Percentiles rank a stretch among this genome's conserved stretches.
Conservation (phyloP, 2,113 vertebrate genomes). For the Paratilapia polleni region DNA sequence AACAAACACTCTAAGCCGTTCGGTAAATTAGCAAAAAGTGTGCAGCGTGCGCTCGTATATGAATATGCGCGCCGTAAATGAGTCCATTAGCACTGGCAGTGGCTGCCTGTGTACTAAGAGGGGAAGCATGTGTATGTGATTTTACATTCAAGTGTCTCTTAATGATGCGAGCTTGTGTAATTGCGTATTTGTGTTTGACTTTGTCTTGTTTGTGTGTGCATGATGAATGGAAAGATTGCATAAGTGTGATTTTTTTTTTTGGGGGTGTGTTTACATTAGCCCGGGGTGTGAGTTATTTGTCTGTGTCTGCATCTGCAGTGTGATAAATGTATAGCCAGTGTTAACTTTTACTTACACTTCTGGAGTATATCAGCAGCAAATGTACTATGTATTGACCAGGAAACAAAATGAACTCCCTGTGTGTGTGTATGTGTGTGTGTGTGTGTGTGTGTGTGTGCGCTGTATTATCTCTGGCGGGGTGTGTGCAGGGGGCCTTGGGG, state of each 20-base stretch:
- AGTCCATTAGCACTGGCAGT: constrained; percentile 66
- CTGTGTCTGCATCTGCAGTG: constrained; percentile 45
- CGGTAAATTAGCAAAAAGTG: constrained; percentile 62
- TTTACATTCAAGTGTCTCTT: constrained; percentile 62
- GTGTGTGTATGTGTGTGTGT: constrained; percentile 18
- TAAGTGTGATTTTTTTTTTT: constrained; percentile 8
- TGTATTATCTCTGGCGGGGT: constrained; percentile 72
- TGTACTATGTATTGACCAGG: constrained; percentile 21
- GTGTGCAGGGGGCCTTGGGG: constrained; percentile 72
- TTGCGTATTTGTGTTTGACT: background rate
- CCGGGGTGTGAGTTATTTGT: constrained; percentile 50
- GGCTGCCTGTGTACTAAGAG: constrained; percentile 8
- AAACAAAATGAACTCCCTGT: constrained; percentile 23
- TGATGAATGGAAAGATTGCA: constrained; percentile 31
- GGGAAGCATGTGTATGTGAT: constrained; percentile 45
- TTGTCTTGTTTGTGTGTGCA: background rate
- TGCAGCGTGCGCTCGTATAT: constrained; percentile 49
- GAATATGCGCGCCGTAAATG: constrained; percentile 67
- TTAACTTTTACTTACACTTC: constrained; percentile 31
- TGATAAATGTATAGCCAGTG: constrained; percentile 44
- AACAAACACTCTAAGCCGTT: constrained; percentile 71
- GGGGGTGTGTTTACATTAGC: constrained; percentile 52
- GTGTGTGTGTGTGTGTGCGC: constrained; percentile 32
- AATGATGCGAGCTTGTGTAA: constrained; percentile 31
- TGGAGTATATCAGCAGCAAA: constrained; percentile 14